A percentile compares a stretch with the other conserved stretches of the same genome.
phyloP scores from a whole-genome alignment of 2,888 invertebrate genomes.

The Cartodere bifasciata region DNA sequence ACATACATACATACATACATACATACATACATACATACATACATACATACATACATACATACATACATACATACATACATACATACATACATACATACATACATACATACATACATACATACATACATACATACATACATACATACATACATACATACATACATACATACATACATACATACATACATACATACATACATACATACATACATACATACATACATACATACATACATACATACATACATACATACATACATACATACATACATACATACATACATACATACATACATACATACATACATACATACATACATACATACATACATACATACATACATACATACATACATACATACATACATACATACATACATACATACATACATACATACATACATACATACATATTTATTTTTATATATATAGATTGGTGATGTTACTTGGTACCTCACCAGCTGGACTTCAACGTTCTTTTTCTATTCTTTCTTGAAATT shows the following conservation, averaged over 20 bases:
- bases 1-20: too few relatives aligned
- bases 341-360: conserved; percentile 1
- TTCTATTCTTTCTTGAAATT: too few relatives aligned
- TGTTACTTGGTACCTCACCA: too few relatives aligned
- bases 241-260: too few relatives aligned
- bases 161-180: conserved; percentile 1
- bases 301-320: not conserved
- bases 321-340: not conserved
- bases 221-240: too few relatives aligned
- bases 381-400: conserved; percentile 1
- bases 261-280: not conserved
- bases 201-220: not conserved
- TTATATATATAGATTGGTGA: too few relatives aligned
- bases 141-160: conserved; percentile 1
- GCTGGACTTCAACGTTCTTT: too few relatives aligned
- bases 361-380: conserved; percentile 1
- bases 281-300: not conserved
- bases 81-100: conserved; percentile 1
- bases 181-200: conserved; percentile 1
- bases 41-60: conserved; percentile 1
- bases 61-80: conserved; percentile 1
- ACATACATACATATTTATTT: too few relatives aligned
- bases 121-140: conserved; percentile 1
- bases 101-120: conserved; percentile 1
- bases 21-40: conserved; percentile 1